Base-by-base conservation (phyloP, 2,888 invertebrate species). In the Athripsodes cinereus region DNA sequence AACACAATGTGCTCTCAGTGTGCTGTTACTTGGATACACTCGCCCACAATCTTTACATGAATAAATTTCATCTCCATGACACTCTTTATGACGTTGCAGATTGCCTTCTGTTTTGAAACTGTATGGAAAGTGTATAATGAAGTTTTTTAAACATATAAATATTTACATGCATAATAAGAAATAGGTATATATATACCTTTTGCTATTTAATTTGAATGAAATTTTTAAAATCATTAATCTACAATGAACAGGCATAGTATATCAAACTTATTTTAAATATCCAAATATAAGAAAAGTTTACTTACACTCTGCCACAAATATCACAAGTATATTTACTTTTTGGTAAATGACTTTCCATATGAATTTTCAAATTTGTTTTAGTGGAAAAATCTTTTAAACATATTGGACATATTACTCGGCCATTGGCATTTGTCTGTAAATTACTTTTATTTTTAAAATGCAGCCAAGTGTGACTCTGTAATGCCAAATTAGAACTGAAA, bases 251-350 rank as follows among this genome's bases (percentile, higher is more conserved):
- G n/a, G n/a, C n/a, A n/a, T n/a, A n/a, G n/a, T n/a, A n/a, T n/a
- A n/a, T n/a, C n/a, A n/a, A n/a, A n/a, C n/a, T n/a, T n/a, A n/a
- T n/a, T n/a, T n/a, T n/a, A n/a, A n/a, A n/a, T n/a, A n/a, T n/a
- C n/a, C n/a, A n/a, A n/a, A n/a, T n/a, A n/a, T n/a, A n/a, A n/a
- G n/a, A n/a, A n/a, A n/a, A n/a, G n/a, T n/a, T n/a, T n/a, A 79
- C 84, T 81, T 72, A 86, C 87, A 81, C 77, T 75, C 86, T 74
- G 61, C 84, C 84, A 71, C 86, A 87, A 64, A 84, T 76, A 67
- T 83, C 81, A 67, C 82, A 82, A 52, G 74, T 80, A 67, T 86
- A 86, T 68, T 81, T 78, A 62, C 84, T 84, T 68, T 78, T 81
- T 59, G 80, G 79, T 67, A 80, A 76, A 68, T 84, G 86, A 22